A percentile compares a stretch with the other conserved stretches of the same genome.
Conservation (phyloP, 1,140 invertebrate genomes). For the Charaxes varanes region DNA sequence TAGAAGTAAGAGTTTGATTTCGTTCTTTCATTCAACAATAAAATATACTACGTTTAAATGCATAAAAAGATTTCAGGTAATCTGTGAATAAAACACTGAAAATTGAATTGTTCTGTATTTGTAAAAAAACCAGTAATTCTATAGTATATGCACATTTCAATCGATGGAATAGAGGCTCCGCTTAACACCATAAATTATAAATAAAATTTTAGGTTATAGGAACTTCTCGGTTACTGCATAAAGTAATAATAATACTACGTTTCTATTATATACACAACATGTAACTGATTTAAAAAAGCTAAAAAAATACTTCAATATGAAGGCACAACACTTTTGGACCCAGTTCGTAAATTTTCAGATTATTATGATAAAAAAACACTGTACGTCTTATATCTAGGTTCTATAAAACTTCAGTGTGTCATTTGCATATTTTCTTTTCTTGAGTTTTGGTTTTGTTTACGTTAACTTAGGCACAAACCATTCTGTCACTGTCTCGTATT, state of each 20-base stretch:
- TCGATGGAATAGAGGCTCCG: neutral
- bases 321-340: slow-evolving; percentile 14
- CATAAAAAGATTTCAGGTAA: neutral
- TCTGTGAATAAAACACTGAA: no score
- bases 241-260: slow-evolving; percentile 11
- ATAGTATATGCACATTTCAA: neutral
- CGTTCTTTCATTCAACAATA: slow-evolving; percentile 10
- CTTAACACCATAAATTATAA: slow-evolving; percentile 10
- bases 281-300: slow-evolving; percentile 11
- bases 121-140: slow-evolving; percentile 4
- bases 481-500: no score
- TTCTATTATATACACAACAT: neutral
- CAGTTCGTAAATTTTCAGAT: slow-evolving; percentile 7
- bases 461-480: no score
- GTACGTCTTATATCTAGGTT: no score
- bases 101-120: slow-evolving; percentile 16
- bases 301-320: slow-evolving; percentile 16
- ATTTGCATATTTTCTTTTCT: no score
- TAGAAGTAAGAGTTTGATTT: slow-evolving; percentile 23
- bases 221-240: slow-evolving; percentile 19
- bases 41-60: no score
- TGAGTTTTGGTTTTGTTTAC: no score
- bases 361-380: no score
- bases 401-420: no score
- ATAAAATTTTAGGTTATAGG: slow-evolving; percentile 20